Percentiles rank a stretch among this genome's conserved stretches.
These are phyloP conservation scores for Zenarchopterus dispar DNA, from an alignment of 2,797 vertebrate genomes.

Conservation along the genomic window DNA sequence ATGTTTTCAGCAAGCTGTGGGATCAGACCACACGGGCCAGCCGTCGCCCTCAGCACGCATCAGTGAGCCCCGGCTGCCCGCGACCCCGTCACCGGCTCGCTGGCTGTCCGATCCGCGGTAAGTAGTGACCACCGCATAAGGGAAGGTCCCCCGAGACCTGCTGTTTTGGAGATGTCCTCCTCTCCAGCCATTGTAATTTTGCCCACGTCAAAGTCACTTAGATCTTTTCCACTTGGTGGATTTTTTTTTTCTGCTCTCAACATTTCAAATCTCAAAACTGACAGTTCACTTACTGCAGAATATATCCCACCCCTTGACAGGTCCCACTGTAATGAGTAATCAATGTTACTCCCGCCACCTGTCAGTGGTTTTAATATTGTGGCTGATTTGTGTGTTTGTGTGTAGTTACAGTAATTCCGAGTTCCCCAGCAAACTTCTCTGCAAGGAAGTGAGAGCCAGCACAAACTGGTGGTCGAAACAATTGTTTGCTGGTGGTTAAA, in stretches of 20 bases:
- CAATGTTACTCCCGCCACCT: conserved; percentile 11
- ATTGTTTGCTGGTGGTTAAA: conserved; percentile 72
- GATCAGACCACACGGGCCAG: not conserved
- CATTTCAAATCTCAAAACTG: conserved; percentile 9
- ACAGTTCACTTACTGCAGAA: conserved; percentile 12
- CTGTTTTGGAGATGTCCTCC: not conserved
- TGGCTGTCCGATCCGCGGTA: not conserved
- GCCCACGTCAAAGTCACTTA: conserved; percentile 11
- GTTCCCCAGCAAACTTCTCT: conserved; percentile 54
- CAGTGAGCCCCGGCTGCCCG: not conserved
- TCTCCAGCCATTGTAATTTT: not conserved
- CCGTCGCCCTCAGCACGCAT: conserved; percentile 6
- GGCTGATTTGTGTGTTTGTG: not conserved
- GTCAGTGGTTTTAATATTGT: conserved; percentile 19
- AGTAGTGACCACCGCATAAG: not conserved
- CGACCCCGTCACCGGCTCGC: not conserved
- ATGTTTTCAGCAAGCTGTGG: not conserved
- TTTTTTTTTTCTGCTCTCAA: conserved; percentile 4
- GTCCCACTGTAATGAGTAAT: conserved; percentile 21
- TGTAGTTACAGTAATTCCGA: conserved; percentile 57
- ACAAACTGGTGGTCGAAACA: conserved; percentile 78
- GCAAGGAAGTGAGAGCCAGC: conserved; percentile 54
- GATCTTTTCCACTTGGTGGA: conserved; percentile 2
- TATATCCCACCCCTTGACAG: conserved; percentile 7
- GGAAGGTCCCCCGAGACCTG: not conserved